Percentiles rank a stretch among this genome's conserved stretches.
Evolutionary conservation across 2,797 vertebrate genomes (phyloP).

Genomic region (Peromyscus melanophrys): DNA sequence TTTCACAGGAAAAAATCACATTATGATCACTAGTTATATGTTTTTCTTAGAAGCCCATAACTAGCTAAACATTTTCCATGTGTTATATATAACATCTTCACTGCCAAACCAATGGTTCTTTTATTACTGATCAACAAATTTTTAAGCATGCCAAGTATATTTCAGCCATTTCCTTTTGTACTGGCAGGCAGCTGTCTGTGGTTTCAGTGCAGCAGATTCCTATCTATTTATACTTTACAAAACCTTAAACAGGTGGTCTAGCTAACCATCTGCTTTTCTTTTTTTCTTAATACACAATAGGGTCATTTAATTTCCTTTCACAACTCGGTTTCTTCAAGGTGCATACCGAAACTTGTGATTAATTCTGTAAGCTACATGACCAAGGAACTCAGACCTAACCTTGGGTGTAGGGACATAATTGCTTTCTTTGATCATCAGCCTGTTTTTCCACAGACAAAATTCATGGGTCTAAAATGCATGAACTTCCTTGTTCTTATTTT

Average conservation of each 20-base stretch:
- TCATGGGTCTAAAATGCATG: neutral
- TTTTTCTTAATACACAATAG: no score
- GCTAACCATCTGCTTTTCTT: no score
- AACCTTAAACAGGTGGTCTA: no score
- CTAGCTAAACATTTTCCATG: neutral
- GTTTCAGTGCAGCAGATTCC: no score
- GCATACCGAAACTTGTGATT: neutral
- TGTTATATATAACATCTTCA: neutral
- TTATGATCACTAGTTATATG: neutral
- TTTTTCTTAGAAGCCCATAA: neutral
- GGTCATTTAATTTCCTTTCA: no score
- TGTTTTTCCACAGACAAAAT: neutral
- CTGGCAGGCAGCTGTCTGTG: no score
- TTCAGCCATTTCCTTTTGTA: no score
- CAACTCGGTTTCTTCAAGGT: no score
- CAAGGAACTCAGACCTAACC: neutral
- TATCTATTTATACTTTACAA: no score
- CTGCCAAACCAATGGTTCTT: neutral
- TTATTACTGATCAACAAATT: neutral
- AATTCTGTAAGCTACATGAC: neutral
- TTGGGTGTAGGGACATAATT: neutral
- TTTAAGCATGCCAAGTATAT: no score
- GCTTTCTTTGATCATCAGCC: neutral
- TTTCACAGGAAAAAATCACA: neutral
- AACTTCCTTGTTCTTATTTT: neutral